phyloP scores from a whole-genome alignment of 2,113 vertebrate species.

The Actinemys pallida region DNA sequence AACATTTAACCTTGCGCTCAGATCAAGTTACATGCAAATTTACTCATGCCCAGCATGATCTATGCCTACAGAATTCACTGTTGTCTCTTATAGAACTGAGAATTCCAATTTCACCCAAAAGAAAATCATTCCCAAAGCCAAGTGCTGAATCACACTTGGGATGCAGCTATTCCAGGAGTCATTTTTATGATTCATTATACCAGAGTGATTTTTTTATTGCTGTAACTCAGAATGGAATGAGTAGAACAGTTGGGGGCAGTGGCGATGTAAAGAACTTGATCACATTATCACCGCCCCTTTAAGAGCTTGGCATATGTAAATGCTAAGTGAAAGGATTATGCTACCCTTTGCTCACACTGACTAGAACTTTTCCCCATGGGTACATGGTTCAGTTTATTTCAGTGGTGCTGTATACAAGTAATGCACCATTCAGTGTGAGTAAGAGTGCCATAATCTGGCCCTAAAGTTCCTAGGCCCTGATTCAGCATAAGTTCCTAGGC shows the following conservation, averaged over 20 bases:
- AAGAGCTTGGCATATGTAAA: neutral
- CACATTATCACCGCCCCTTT: neutral
- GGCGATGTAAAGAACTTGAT: neutral
- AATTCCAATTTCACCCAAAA: neutral
- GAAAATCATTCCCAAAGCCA: neutral
- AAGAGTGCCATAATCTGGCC: rapidly evolving
- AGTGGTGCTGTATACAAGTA: neutral
- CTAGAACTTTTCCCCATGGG: neutral
- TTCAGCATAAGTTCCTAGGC: neutral
- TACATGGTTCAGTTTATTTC: neutral
- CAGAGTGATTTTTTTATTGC: neutral
- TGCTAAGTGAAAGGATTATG: neutral
- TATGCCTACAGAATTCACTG: neutral
- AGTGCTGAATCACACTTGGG: neutral
- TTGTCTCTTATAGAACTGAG: neutral
- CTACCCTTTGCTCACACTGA: neutral
- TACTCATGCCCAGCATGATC: neutral
- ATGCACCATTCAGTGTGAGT: neutral
- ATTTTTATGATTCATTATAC: neutral
- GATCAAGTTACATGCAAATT: neutral
- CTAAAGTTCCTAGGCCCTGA: neutral
- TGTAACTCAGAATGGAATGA: neutral
- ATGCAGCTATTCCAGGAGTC: neutral
- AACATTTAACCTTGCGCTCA: neutral
- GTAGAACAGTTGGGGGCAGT: neutral